phyloP scores from a whole-genome alignment of 2,888 invertebrate genomes.

The Morpho deidamia region DNA sequence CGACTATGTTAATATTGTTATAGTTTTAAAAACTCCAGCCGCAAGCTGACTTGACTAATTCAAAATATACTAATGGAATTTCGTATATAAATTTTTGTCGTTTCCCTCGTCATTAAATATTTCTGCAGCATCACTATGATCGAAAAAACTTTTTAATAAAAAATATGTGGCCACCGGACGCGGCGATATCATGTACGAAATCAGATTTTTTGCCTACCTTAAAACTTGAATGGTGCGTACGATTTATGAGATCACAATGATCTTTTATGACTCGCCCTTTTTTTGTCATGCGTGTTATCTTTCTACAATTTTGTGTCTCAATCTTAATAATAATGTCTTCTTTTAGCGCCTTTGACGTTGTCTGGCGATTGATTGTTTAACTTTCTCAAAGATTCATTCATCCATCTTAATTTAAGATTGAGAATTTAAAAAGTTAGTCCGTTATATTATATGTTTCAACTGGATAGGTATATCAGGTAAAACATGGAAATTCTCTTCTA shows the following conservation, averaged over 20 bases:
- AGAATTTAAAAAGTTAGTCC: no score
- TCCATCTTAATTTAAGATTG: no score
- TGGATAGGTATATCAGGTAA: constrained; percentile 20
- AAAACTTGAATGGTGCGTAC: constrained; percentile 73
- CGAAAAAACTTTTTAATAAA: constrained; percentile 25
- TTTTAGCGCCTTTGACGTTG: constrained; percentile 59
- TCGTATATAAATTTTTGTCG: constrained; percentile 4
- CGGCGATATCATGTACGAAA: constrained; percentile 68
- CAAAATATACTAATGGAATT: constrained; percentile 26
- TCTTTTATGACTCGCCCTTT: constrained; percentile 64
- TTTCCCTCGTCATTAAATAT: constrained; percentile 2
- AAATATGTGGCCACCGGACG: constrained; percentile 65
- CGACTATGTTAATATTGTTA: constrained; percentile 46
- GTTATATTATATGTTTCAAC: constrained; percentile 8
- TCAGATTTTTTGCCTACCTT: constrained; percentile 57
- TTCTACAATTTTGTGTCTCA: constrained; percentile 68
- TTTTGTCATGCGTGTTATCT: constrained; percentile 62
- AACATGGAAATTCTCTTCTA: constrained; percentile 36
- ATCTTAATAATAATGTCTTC: constrained; percentile 75
- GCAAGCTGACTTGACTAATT: constrained; percentile 35
- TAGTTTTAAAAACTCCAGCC: constrained; percentile 30
- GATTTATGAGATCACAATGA: constrained; percentile 73
- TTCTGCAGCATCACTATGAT: constrained; percentile 31
- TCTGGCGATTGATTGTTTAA: constrained; percentile 32
- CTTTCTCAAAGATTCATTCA: no score